Percentiles rank a stretch among this genome's conserved stretches.
phyloP scores from a whole-genome alignment of 2,888 invertebrate species.

The Labia minor region DNA sequence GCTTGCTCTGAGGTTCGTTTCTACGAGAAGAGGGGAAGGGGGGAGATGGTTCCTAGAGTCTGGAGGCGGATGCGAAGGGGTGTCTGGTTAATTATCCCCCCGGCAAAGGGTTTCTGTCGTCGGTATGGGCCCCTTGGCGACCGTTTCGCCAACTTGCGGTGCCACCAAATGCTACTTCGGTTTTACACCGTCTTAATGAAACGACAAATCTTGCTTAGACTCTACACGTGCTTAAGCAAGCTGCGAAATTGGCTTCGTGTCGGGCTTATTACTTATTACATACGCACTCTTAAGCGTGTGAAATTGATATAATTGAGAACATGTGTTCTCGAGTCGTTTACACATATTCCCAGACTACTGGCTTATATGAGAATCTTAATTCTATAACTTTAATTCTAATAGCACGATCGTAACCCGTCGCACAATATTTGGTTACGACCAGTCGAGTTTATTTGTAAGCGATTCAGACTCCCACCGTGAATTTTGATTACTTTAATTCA shows the following conservation, averaged over 20 bases:
- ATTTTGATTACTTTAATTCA: no score
- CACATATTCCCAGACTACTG: constrained; percentile 7
- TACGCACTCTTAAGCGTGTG: constrained; percentile 13
- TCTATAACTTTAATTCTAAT: background rate
- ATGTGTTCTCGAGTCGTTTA: constrained; percentile 1
- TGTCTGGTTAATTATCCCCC: constrained; percentile 1
- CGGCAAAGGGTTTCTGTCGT: background rate
- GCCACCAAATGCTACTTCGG: constrained; percentile 13
- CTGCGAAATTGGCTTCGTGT: constrained; percentile 8
- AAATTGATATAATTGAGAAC: constrained; percentile 13
- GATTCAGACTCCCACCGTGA: background rate
- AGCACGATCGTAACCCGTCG: background rate
- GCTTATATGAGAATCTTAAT: background rate
- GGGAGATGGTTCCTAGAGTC: background rate
- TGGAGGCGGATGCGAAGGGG: background rate
- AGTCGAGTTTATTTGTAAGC: background rate
- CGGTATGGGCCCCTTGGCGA: constrained; percentile 8
- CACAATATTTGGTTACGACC: background rate
- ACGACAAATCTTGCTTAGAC: constrained; percentile 13
- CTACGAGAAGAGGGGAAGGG: background rate
- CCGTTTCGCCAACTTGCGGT: constrained; percentile 13
- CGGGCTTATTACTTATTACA: constrained; percentile 8
- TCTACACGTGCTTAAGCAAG: constrained; percentile 13
- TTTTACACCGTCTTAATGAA: constrained; percentile 13
- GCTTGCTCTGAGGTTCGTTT: constrained; percentile 3